These are phyloP conservation scores for Gallinago jamesoni DNA, from an alignment of 2,113 vertebrate species.

Conservation along the genomic window DNA sequence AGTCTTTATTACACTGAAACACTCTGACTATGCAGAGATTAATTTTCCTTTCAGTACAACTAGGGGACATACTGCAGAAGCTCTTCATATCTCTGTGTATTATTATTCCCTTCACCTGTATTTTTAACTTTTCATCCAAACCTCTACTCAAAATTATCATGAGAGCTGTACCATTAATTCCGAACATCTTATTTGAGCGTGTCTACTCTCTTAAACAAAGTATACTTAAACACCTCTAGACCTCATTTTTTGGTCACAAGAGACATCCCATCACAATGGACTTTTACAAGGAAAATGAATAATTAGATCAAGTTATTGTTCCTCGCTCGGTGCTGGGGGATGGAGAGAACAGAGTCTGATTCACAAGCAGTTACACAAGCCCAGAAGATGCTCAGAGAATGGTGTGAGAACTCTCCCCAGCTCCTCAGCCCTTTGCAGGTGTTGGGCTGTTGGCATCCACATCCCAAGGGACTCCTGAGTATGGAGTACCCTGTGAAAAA, in stretches of 20 bases:
- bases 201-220: constrained; percentile 53
- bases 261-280: constrained; percentile 16
- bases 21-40: background rate
- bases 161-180: constrained; percentile 61
- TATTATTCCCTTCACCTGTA: constrained; percentile 44
- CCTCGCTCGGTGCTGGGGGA: background rate
- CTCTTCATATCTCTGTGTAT: background rate
- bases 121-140: constrained; percentile 53
- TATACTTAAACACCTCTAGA: constrained; percentile 20
- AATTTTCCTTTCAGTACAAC: background rate
- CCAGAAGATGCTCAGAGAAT: background rate
- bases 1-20: background rate
- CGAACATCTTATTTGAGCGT: constrained; percentile 30
- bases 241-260: background rate
- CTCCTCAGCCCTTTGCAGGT: fast-evolving
- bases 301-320: constrained; percentile 25
- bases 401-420: background rate
- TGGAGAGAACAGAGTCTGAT: background rate
- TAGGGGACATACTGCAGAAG: background rate
- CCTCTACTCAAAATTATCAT: constrained; percentile 49
- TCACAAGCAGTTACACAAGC: background rate
- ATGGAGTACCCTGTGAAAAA: fast-evolving
- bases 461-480: background rate
- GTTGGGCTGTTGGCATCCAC: fast-evolving
- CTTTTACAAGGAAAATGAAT: constrained; percentile 9